Evolutionary conservation across 2,888 invertebrate genomes (phyloP).

Genomic region (Tipula lateralis): DNA sequence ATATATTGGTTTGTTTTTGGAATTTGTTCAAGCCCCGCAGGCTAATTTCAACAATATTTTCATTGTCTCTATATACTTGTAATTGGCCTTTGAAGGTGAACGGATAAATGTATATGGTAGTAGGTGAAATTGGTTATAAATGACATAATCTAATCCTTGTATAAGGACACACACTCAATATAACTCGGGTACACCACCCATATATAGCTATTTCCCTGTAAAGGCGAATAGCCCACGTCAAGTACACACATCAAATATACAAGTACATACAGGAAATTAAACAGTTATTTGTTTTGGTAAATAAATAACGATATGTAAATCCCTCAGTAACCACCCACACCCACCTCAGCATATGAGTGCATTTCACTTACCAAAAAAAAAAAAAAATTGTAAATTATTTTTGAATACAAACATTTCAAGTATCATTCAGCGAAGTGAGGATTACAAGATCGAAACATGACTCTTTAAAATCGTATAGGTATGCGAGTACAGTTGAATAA

Average conservation of each 20-base stretch:
- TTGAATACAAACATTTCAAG: background rate
- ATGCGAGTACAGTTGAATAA: background rate
- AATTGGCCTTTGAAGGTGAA: conserved; percentile 5
- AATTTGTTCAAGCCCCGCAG: background rate
- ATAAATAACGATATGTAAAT: background rate
- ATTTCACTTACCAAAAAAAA: background rate
- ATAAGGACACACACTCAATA: background rate
- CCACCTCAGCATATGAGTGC: background rate
- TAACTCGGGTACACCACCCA: too few relatives aligned
- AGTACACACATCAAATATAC: background rate
- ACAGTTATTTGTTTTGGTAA: background rate
- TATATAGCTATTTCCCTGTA: background rate
- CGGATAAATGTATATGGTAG: background rate
- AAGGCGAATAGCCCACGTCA: background rate
- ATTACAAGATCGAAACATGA: conserved; percentile 19
- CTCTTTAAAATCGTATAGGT: background rate
- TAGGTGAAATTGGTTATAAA: background rate
- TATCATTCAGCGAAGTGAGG: background rate
- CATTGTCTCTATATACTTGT: background rate
- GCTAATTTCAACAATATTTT: background rate
- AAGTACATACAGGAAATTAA: conserved; percentile 2
- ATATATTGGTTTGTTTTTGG: background rate
- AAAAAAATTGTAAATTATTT: background rate
- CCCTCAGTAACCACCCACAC: background rate
- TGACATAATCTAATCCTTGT: background rate